phyloP scores from a whole-genome alignment of 2,113 vertebrate species.

The Chaenogobius annularis region DNA sequence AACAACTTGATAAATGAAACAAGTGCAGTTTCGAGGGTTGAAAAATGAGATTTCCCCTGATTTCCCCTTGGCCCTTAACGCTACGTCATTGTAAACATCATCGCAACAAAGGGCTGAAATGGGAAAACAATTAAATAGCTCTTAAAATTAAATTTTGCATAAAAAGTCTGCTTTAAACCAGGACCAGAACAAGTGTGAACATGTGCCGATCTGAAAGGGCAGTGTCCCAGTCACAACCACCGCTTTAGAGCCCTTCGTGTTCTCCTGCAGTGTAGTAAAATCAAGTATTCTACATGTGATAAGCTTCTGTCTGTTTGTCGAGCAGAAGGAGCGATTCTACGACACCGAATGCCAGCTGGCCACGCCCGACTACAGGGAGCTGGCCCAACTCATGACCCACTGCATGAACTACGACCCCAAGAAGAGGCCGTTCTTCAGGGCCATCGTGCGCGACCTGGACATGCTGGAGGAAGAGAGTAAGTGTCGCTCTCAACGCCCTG shows the following conservation, averaged over 20 bases:
- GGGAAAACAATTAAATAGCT: too few relatives aligned
- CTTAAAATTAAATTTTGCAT: too few relatives aligned
- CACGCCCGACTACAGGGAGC: constrained; percentile 88
- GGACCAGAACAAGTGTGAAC: too few relatives aligned
- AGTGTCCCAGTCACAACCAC: neutral
- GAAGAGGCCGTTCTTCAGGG: constrained; percentile 95
- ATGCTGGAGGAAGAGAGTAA: constrained; percentile 88
- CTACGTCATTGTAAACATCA: too few relatives aligned
- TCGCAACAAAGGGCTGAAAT: too few relatives aligned
- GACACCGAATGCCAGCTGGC: constrained; percentile 84
- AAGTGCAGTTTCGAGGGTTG: too few relatives aligned
- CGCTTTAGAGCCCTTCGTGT: neutral
- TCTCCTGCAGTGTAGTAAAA: neutral
- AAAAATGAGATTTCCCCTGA: too few relatives aligned
- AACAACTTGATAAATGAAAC: too few relatives aligned
- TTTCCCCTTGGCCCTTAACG: too few relatives aligned
- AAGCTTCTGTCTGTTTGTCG: constrained; percentile 16
- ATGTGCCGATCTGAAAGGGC: too few relatives aligned
- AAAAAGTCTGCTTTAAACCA: too few relatives aligned
- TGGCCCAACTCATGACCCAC: constrained; percentile 93
- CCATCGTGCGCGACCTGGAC: constrained; percentile 96
- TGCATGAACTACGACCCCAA: constrained; percentile 97
- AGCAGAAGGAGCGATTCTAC: constrained; percentile 95
- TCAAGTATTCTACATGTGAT: neutral
- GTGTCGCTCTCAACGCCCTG: constrained; percentile 22